Evolutionary conservation across 2,113 vertebrate genomes (phyloP), one percentile per base, ranked within the genome.

Genomic region (Odontophorus gujanensis): DNA sequence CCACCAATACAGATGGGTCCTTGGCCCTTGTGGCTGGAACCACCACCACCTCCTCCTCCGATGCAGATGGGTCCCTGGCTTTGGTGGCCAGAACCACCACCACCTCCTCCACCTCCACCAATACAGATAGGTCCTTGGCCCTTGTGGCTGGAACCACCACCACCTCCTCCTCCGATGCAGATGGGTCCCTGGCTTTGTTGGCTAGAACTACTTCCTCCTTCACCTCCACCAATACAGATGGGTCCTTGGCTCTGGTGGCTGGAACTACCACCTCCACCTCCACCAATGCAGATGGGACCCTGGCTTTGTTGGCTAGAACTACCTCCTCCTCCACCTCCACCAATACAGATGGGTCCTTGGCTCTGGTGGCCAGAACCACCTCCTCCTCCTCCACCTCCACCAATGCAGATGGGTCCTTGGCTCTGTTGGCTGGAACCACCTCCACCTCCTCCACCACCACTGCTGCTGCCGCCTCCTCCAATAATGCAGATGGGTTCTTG

Each of bases 191-290:
- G 76, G 1, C 73, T 0, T 0, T 86, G 83, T 0, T 85, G 36
- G 0, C 83, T 2, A 0, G 30, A 19, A 5, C 61, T 17, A 8
- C 76, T 30, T 19, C 76, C 48, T 3, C 61, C 53, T 30, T 51
- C 32, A 8, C 76, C 85, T 2, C 76, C 38, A 1, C 50, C 28
- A 4, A 58, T 45, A 16, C 62, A 80, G 50, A 80, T 36, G 19
- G 77, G 32, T 0, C 24, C 62, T 30, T 80, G 50, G 2, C 38
- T 0, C 0, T 84, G 69, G 2, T 85, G n/a, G 2, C 71, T 3
- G 1, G 71, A 85, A 19, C 80, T 42, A 18, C 83, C 71, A 5
- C 75, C 75, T 1, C 47, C 28, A 0, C 61, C 71, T 6, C 75
- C 75, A 2, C 30, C 30, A 32, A 63, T 83, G 9, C 66, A 66